Base-by-base conservation (phyloP, 2,113 vertebrate species). In the Osmerus mordax region DNA sequence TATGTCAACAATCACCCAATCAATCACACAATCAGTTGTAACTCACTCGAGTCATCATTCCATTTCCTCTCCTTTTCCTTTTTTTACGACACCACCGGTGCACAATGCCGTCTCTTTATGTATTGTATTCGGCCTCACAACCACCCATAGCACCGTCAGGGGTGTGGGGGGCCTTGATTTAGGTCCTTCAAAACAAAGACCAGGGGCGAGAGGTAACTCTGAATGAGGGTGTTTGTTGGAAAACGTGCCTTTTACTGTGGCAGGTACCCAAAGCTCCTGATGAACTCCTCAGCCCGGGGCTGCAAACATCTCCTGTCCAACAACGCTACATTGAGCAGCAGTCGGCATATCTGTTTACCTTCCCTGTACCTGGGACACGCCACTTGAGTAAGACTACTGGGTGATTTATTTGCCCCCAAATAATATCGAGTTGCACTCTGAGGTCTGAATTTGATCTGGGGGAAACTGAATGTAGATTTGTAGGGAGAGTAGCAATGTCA, bases 181-280 rank as follows among this genome's bases (percentile, higher is more conserved):
- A 14, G 21, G 2, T 23, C 25, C 65, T 36, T 15, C 29, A 15
- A 8, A 54, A 53, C 36, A 6, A 52, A 29, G 73, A 77, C 86
- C 86, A 55, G 14, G 71, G 77, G 86, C 82, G 78, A 87, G 78
- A 77, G 74, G 76, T 76, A 72, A 82, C 84, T 78, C 81, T 86
- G 86, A 86, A 83, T 84, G 86, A 88, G 84, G 73, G 84, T 88
- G 85, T 88, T 89, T 83, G 41, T 86, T 70, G 71, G 84, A 80
- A 81, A 86, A 85, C 72, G 84, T 87, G 78, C 71, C 75, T 81
- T 83, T 81, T 81, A 47, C 16, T 14, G 28, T 86, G 86, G 81
- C 85, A 87, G 76, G 76, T 78, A 78, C 82, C 83, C 84, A 86
- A 77, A 81, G 74, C 77, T 78, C 71, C 82, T 83, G 85, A 88